Evolutionary conservation across 2,113 vertebrate species (phyloP), one percentile per base, ranked within the genome.

Genomic region (Gobius niger): DNA sequence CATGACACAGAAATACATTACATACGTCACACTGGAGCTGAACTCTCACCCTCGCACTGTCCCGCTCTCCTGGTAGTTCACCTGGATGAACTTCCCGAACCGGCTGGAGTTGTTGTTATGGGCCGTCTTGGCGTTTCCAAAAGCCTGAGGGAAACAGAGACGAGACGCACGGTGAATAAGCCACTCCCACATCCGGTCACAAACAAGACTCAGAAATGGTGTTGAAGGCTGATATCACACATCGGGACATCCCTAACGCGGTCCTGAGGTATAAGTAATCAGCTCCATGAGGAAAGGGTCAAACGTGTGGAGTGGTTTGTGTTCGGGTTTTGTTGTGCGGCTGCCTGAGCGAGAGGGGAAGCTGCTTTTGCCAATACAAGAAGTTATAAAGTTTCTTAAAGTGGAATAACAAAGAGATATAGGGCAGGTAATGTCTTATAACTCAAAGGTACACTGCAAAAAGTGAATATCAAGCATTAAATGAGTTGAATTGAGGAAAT

Each of bases 81-180:
- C 97, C 89, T 98, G 97, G 83, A 99, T 99, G 89, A 99, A 99
- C 73, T 99, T 99, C 70, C 98, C 98, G 65, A 99, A 99, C 74
- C 98, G 96, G 84, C 98, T 99, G 0, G 98, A 99, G 90, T 99
- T 99, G 91, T 99, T 99, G 83, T 99, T 99, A 78, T 99, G 98
- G 14, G 97, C 97, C 0, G 98, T 99, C 89, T 99, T 99, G 2
- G 98, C 98, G 53, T 99, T 99, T 80, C 98, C 98, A 93, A 99
- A 99, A 0, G 98, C 98, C 98, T 99, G 91, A 77, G 85, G 76
- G 90, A 72, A 41, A 79, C 81, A 4, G 67, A 57, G 62, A 4
- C 47, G 54, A 73, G 40, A 78, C 4, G 40, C 24, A 34, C 24
- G 2, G 24, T 3, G 15, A 44, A 42, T 63, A 7, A 67, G 54